Percentiles rank a stretch among this genome's conserved stretches.
Conservation (phyloP, 2,888 invertebrate species). For the Acleris emargana region DNA sequence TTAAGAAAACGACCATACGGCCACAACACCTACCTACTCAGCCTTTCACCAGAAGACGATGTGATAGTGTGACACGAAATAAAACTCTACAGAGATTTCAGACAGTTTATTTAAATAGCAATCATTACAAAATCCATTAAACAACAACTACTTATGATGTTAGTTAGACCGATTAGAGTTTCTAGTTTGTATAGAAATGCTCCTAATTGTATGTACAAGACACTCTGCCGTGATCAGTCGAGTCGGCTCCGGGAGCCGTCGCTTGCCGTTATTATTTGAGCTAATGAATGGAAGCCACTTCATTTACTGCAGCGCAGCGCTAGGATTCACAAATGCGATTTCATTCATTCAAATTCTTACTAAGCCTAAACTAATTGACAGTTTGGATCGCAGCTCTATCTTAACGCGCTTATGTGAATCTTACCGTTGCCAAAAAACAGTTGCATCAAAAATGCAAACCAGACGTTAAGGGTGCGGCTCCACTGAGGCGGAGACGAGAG, state of each 20-base stretch:
- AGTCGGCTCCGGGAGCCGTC: constrained; percentile 44
- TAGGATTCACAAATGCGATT: neutral
- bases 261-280: constrained; percentile 53
- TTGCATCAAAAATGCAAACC: constrained; percentile 18
- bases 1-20: constrained; percentile 54
- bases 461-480: too few species aligned
- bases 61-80: constrained; percentile 52
- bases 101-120: constrained; percentile 61
- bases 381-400: neutral
- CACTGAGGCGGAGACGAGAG: too few species aligned
- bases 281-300: constrained; percentile 64
- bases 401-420: constrained; percentile 1
- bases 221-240: constrained; percentile 41
- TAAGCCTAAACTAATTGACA: neutral
- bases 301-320: neutral
- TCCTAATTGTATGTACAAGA: constrained; percentile 32
- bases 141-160: constrained; percentile 53
- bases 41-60: constrained; percentile 61
- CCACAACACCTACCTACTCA: constrained; percentile 58
- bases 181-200: constrained; percentile 32
- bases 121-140: constrained; percentile 60
- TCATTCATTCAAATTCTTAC: too few species aligned
- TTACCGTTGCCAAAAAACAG: neutral
- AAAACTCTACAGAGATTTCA: constrained; percentile 44
- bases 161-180: constrained; percentile 48